Evolutionary conservation across 2,113 vertebrate genomes (phyloP).

Genomic region (Rhinopomastus cyanomelas): DNA sequence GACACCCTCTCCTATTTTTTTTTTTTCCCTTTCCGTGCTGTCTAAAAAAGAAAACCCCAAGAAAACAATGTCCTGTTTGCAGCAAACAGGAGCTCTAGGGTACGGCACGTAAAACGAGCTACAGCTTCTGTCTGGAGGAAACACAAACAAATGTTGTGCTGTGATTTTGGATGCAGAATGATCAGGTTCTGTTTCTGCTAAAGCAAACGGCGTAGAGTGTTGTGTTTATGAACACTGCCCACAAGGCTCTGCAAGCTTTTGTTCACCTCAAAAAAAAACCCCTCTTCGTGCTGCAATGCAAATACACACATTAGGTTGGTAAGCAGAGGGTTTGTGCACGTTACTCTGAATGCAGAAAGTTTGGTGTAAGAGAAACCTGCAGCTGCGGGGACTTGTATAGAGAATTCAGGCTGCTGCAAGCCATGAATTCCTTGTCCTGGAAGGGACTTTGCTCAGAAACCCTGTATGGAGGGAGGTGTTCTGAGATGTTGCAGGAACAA

Average conservation of each 20-base stretch:
- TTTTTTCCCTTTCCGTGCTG: background rate
- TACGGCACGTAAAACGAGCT: constrained; percentile 13
- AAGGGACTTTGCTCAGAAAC: constrained; percentile 5
- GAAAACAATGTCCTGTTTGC: constrained; percentile 44
- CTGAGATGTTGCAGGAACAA: too few relatives aligned
- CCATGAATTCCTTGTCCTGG: constrained; percentile 12
- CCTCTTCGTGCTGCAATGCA: constrained; percentile 25
- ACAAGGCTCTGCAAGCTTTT: background rate
- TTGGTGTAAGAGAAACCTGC: constrained; percentile 39
- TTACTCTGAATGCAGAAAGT: constrained; percentile 27
- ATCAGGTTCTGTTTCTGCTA: constrained; percentile 36
- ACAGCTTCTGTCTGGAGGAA: constrained; percentile 28
- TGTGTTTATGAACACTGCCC: too few relatives aligned
- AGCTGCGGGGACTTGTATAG: constrained; percentile 39
- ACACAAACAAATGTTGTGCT: constrained; percentile 26
- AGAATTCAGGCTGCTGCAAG: constrained; percentile 25
- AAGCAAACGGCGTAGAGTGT: constrained; percentile 19
- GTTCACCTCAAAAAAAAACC: background rate
- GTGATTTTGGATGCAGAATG: constrained; percentile 4
- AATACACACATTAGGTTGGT: constrained; percentile 23
- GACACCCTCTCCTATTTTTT: constrained; percentile 34
- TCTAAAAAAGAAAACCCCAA: constrained; percentile 8
- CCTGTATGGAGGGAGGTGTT: background rate
- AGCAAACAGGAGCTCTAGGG: constrained; percentile 3
- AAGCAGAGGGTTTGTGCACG: background rate